Conservation (phyloP, 1,140 invertebrate species). For the Andrena cerasifolii region DNA sequence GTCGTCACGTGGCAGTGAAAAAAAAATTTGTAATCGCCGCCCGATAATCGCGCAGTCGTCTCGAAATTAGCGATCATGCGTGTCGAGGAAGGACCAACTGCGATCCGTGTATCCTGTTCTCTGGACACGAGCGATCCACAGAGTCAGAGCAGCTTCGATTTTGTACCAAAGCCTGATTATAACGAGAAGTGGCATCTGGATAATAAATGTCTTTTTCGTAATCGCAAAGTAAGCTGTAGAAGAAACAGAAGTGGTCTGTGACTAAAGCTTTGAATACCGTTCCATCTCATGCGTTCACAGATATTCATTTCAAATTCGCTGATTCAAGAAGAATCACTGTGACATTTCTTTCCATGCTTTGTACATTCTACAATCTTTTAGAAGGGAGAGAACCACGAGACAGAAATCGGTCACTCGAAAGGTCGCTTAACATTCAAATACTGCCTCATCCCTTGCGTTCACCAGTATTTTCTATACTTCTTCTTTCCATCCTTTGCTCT, state of each 20-base stretch:
- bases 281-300: background rate
- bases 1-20: background rate
- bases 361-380: no score
- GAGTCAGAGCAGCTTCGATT: conserved; percentile 36
- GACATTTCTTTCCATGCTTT: no score
- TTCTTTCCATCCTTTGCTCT: no score
- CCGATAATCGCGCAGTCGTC: background rate
- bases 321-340: no score
- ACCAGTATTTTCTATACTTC: no score
- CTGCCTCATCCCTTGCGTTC: no score
- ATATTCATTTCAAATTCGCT: no score
- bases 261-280: background rate
- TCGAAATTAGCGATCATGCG: conserved; percentile 13
- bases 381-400: no score
- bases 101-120: conserved; percentile 24
- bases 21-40: conserved; percentile 36
- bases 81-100: conserved; percentile 15
- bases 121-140: conserved; percentile 29
- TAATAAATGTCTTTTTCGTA: conserved; percentile 49
- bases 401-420: no score
- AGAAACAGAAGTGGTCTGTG: background rate
- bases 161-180: conserved; percentile 49
- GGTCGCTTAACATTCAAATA: no score
- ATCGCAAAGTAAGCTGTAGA: conserved; percentile 31
- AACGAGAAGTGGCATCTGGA: conserved; percentile 36